phyloP scores from a whole-genome alignment of 1,140 invertebrate species.

The Hesperophylax magnus region DNA sequence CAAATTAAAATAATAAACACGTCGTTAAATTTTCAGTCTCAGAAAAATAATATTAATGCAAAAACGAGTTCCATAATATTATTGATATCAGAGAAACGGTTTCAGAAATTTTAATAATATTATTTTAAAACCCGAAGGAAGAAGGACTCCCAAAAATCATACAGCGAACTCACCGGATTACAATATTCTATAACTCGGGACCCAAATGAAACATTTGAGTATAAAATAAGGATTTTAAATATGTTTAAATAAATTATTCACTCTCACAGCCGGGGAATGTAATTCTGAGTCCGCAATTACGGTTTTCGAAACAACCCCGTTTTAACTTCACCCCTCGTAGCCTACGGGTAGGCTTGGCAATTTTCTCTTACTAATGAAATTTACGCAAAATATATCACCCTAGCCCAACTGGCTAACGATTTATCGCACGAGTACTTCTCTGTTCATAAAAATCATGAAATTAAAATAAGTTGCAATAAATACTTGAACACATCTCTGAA shows the following conservation, averaged over 20 bases:
- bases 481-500: background rate
- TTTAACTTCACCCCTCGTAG: constrained; percentile 14
- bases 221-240: constrained; percentile 53
- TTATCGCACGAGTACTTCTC: constrained; percentile 21
- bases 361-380: constrained; percentile 58
- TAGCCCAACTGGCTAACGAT: constrained; percentile 37
- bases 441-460: background rate
- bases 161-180: background rate
- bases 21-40: too few species aligned
- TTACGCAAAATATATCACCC: constrained; percentile 58
- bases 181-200: constrained; percentile 11
- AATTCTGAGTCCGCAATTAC: constrained; percentile 57
- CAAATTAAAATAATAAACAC: too few species aligned
- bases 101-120: too few species aligned
- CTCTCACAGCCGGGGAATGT: constrained; percentile 53
- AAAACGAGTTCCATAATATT: too few species aligned
- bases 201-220: constrained; percentile 32
- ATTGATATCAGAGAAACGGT: too few species aligned
- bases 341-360: constrained; percentile 54
- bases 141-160: too few species aligned
- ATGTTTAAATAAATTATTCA: constrained; percentile 57
- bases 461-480: constrained; percentile 9
- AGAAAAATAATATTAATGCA: too few species aligned
- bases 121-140: too few species aligned
- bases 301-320: constrained; percentile 39